Conservation (phyloP, 2,888 invertebrate species). For the Pyrgus malvae region DNA sequence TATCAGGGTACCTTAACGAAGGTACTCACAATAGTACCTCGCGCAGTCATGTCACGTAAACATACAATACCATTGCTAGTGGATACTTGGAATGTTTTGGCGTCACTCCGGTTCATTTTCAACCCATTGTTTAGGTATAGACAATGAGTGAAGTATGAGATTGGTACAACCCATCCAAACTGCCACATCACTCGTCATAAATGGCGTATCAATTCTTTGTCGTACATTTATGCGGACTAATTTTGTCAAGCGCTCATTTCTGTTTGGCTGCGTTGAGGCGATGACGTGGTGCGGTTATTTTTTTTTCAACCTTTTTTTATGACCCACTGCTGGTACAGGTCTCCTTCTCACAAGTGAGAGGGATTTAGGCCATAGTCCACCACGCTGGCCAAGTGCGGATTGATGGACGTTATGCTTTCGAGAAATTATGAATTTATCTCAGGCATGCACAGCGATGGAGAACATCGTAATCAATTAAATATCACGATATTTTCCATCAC, state of each 20-base stretch:
- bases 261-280: background rate
- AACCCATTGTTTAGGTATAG: conserved; percentile 43
- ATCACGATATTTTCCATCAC: no score
- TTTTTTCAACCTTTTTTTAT: no score
- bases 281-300: no score
- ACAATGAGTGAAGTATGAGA: conserved; percentile 40
- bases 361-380: no score
- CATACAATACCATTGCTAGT: conserved; percentile 45
- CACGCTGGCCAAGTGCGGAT: no score
- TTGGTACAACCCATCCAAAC: conserved; percentile 19
- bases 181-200: conserved; percentile 1
- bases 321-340: no score
- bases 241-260: background rate
- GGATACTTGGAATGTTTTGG: conserved; percentile 49
- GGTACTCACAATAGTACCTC: conserved; percentile 21
- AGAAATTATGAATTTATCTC: no score
- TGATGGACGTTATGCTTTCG: no score
- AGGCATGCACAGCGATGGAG: no score
- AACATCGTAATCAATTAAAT: no score
- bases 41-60: conserved; percentile 45
- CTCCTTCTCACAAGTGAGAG: no score
- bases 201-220: background rate
- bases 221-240: background rate
- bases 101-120: conserved; percentile 46
- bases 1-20: no score